Evolutionary conservation across 2,797 vertebrate genomes (phyloP), one percentile per base, ranked within the genome.

Genomic region (Lutra lutra): DNA sequence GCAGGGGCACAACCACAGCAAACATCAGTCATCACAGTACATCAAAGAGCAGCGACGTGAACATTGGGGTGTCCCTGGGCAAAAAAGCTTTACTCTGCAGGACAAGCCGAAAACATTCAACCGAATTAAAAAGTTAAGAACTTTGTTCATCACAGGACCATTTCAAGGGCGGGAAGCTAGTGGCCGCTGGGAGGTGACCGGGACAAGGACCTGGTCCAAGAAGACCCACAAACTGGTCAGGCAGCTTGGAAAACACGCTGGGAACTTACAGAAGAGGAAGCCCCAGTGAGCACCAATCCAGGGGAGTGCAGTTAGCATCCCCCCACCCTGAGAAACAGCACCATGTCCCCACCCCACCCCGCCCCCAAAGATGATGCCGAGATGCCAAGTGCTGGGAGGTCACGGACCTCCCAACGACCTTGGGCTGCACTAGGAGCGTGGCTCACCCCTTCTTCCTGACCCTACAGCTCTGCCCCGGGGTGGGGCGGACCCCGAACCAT

Each of bases 1-100:
- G 35, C 70, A 4, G 1, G 11, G 62, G 35, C n/a, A 11, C 40
- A 11, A 20, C 54, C 40, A 9, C 23, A 2, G 20, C 62, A 64
- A 25, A 1, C 0, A 3, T 14, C 0, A 0, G 29, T 25, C 13
- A 58, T 2, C 5, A 0, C 14, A 56, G 51, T 5, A 38, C 51
- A 17, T 17, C 38, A 21, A 17, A 32, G 46, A 32, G 23, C 18
- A 1, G 8, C 17, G 70, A 78, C 38, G 48, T 3, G 7, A 58
- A 21, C 5, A 9, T 4, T 18, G 0, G 29, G 38, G 56, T 12
- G 23, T 51, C 91, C 20, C 3, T 7, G 29, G n/a, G 86, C 94
- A 40, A 25, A 54, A 54, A 78, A 4, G 27, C 78, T 60, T 95
- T 14, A 43, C 23, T 27, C 29, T 14, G 18, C 93, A 20, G 51